Conservation (phyloP, 2,888 invertebrate genomes). For the Hypercompe scribonia region DNA sequence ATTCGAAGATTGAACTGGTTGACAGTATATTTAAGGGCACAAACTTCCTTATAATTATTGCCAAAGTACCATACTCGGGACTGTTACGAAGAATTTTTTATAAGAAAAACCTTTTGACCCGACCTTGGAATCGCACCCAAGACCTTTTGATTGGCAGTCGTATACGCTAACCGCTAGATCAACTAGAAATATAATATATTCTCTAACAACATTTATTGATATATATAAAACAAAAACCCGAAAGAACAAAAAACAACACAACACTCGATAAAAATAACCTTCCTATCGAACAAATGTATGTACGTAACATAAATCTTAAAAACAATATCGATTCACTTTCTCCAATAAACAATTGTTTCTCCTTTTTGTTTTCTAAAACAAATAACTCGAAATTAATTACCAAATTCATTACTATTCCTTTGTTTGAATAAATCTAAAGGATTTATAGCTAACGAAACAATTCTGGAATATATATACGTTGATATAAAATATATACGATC, state of each 20-base stretch:
- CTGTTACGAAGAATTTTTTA: too few species aligned
- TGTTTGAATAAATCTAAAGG: constrained; percentile 40
- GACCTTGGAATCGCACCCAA: too few species aligned
- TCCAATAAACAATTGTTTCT: constrained; percentile 7
- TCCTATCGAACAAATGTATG: neutral
- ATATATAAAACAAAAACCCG: too few species aligned
- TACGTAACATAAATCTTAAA: constrained; percentile 1
- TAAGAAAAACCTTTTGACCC: too few species aligned
- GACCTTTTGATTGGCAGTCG: too few species aligned
- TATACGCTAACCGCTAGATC: too few species aligned
- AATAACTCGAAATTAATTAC: constrained; percentile 40
- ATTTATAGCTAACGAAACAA: constrained; percentile 46
- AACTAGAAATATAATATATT: too few species aligned
- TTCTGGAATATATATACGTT: constrained; percentile 30
- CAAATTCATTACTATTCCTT: constrained; percentile 34
- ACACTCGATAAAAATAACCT: neutral
- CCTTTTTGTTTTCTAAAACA: constrained; percentile 23
- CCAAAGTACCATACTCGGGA: too few species aligned
- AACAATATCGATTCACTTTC: constrained; percentile 10
- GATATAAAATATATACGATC: constrained; percentile 40
- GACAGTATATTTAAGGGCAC: too few species aligned
- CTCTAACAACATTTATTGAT: too few species aligned
- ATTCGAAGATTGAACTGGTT: too few species aligned
- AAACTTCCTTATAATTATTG: too few species aligned
- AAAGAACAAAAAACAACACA: neutral